A percentile compares a stretch with the other conserved stretches of the same genome.
These are phyloP conservation scores for Cyanocitta stelleri DNA, from an alignment of 2,113 vertebrate species.

Conservation along the genomic window DNA sequence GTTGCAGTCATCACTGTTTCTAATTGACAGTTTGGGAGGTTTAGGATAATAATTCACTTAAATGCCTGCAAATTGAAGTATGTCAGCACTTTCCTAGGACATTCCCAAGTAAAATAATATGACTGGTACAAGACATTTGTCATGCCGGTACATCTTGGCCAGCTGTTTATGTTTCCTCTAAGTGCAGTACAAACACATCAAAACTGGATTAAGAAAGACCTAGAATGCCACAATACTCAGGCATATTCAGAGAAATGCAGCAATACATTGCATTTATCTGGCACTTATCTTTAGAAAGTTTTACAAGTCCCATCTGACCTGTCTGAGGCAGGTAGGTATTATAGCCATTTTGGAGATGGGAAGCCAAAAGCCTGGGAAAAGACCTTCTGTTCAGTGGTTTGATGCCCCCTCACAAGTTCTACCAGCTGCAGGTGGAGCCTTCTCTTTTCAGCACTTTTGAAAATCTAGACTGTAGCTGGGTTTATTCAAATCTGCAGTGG, in stretches of 20 bases:
- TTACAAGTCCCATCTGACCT: neutral
- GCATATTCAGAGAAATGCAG: neutral
- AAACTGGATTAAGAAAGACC: neutral
- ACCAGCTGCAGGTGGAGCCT: neutral
- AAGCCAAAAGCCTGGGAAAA: slow-evolving; percentile 4
- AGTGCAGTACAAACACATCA: neutral
- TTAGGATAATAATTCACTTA: slow-evolving; percentile 11
- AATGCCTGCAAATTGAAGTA: neutral
- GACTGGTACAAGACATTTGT: neutral
- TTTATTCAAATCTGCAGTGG: neutral
- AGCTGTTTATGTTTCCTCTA: slow-evolving; percentile 16
- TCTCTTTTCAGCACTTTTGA: neutral
- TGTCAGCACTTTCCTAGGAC: slow-evolving; percentile 23
- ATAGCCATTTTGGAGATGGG: neutral
- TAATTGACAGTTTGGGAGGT: neutral
- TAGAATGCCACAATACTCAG: neutral
- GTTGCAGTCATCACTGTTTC: neutral
- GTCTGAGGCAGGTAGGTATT: neutral
- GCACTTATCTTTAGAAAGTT: neutral
- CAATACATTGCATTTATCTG: neutral
- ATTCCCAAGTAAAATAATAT: neutral
- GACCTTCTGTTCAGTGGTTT: neutral
- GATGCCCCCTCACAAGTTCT: neutral
- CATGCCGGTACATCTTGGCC: neutral
- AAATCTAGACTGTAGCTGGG: neutral